Conservation (phyloP, 2,888 invertebrate genomes). For the Papilio elwesi region DNA sequence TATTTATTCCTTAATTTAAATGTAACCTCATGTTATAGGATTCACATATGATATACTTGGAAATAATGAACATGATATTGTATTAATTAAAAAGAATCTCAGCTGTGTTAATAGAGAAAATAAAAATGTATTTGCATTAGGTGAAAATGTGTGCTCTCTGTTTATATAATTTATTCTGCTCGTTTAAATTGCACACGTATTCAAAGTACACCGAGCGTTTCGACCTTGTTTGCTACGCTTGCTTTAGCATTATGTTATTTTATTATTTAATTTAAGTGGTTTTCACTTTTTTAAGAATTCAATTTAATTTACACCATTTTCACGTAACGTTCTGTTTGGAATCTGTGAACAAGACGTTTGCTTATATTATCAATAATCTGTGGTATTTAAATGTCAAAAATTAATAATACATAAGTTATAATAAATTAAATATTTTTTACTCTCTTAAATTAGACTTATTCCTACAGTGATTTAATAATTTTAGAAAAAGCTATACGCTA, state of each 20-base stretch:
- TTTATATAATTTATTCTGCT: conserved; percentile 11
- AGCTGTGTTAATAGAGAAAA: conserved; percentile 13
- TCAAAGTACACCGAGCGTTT: conserved; percentile 16
- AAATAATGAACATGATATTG: not conserved
- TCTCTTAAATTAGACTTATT: too few relatives aligned
- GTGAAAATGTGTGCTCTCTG: conserved; percentile 1
- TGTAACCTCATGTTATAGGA: too few relatives aligned
- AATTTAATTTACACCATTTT: not conserved
- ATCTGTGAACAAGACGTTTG: too few relatives aligned
- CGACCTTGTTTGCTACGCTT: conserved; percentile 8
- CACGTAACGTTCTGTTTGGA: too few relatives aligned
- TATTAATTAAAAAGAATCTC: not conserved
- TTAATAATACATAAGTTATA: too few relatives aligned
- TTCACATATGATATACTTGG: too few relatives aligned
- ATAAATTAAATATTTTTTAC: too few relatives aligned
- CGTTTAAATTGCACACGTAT: conserved; percentile 17
- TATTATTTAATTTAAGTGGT: conserved; percentile 11
- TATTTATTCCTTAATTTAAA: too few relatives aligned
- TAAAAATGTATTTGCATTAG: conserved; percentile 18
- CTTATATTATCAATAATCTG: too few relatives aligned
- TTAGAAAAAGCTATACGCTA: too few relatives aligned
- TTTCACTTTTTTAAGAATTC: not conserved
- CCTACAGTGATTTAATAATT: too few relatives aligned
- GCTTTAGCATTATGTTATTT: conserved; percentile 1
- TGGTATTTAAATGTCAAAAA: too few relatives aligned